A percentile compares a stretch with the other conserved stretches of the same genome.
phyloP scores from a whole-genome alignment of 1,140 invertebrate species.

The Aphis gossypii region DNA sequence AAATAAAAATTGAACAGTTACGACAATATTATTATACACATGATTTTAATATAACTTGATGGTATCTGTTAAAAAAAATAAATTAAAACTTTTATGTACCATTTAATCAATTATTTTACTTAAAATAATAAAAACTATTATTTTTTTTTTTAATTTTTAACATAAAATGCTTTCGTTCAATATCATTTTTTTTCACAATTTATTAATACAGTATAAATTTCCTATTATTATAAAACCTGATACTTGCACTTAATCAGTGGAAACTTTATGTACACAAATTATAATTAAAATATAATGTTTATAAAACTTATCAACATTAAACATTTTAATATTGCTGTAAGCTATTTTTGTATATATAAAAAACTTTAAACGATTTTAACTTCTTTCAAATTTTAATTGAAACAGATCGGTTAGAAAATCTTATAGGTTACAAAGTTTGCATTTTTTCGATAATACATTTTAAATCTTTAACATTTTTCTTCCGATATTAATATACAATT shows the following conservation, averaged over 20 bases:
- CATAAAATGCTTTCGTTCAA: background rate
- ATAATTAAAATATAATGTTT: background rate
- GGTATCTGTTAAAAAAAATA: background rate
- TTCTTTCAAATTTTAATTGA: conserved; percentile 4
- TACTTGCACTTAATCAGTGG: background rate
- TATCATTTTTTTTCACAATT: background rate
- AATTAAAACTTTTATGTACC: background rate
- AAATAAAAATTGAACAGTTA: background rate
- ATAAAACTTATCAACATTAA: background rate
- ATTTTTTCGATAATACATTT: background rate
- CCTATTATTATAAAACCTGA: background rate
- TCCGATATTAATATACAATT: background rate
- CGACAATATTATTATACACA: background rate
- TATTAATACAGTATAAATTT: background rate
- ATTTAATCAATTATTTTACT: background rate
- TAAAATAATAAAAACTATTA: background rate
- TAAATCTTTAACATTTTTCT: background rate
- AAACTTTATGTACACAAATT: background rate
- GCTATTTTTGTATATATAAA: background rate
- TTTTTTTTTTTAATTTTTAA: background rate
- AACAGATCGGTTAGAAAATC: background rate
- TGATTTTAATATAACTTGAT: background rate
- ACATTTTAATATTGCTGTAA: conserved; percentile 2
- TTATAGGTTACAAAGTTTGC: background rate
- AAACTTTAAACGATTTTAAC: background rate